phyloP scores from a whole-genome alignment of 2,113 vertebrate species.

The Notechis scutatus region DNA sequence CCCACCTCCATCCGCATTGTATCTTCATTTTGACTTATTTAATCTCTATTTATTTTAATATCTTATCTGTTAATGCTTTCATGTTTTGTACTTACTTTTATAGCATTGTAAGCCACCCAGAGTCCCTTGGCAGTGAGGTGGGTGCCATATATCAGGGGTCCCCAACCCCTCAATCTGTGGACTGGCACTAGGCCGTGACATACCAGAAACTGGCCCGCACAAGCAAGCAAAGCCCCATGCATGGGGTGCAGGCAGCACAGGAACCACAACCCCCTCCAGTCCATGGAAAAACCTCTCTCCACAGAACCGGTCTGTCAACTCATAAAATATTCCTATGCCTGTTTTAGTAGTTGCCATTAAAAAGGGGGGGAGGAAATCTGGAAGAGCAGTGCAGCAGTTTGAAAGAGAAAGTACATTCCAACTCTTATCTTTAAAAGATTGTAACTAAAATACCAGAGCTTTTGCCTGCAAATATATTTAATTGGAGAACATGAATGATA shows the following conservation, averaged over 20 bases:
- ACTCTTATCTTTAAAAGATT: too few relatives aligned
- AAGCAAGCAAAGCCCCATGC: neutral
- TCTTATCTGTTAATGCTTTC: neutral
- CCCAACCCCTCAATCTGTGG: neutral
- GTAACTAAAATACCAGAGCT: too few relatives aligned
- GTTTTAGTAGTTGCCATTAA: too few relatives aligned
- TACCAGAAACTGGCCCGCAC: neutral
- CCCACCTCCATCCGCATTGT: neutral
- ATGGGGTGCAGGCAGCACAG: neutral
- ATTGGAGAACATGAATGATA: too few relatives aligned
- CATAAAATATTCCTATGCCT: too few relatives aligned
- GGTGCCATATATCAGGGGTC: neutral
- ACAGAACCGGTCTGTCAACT: neutral
- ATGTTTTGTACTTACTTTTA: neutral
- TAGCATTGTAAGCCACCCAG: neutral
- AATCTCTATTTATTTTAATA: neutral
- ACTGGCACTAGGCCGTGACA: neutral
- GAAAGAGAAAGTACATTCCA: too few relatives aligned
- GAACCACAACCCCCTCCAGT: neutral
- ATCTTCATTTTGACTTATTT: neutral
- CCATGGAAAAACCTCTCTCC: neutral
- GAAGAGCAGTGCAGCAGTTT: too few relatives aligned
- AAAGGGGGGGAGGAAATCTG: too few relatives aligned
- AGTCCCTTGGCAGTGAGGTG: neutral
- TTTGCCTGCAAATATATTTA: too few relatives aligned